Percentiles rank a stretch among this genome's conserved stretches.
phyloP scores from a whole-genome alignment of 2,888 invertebrate species.

The Muscina levida region DNA sequence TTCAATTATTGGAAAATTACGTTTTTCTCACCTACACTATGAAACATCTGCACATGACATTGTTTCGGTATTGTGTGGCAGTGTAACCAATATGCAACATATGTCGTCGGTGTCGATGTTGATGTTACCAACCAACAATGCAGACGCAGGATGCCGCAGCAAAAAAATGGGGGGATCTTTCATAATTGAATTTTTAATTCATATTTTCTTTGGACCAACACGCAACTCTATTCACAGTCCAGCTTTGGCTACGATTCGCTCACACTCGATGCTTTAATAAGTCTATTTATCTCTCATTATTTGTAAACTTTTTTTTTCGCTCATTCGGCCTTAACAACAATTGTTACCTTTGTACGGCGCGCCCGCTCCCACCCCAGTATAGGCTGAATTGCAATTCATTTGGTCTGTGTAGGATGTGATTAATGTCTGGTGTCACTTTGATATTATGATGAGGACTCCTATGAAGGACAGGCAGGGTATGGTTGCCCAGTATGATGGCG shows the following conservation, averaged over 20 bases:
- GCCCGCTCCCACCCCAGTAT: too few species aligned
- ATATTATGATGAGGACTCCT: conserved; percentile 13
- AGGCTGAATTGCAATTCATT: conserved; percentile 35
- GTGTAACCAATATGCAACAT: conserved; percentile 32
- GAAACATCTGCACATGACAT: not conserved
- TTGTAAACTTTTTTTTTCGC: conserved; percentile 11
- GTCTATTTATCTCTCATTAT: conserved; percentile 49
- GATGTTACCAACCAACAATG: not conserved
- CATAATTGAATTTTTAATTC: conserved; percentile 58
- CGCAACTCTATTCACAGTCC: not conserved
- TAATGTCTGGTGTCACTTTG: conserved; percentile 50
- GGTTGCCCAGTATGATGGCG: not conserved
- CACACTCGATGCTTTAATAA: conserved; percentile 18
- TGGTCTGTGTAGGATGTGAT: conserved; percentile 26
- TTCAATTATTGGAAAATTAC: conserved; percentile 63
- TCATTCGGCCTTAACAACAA: not conserved
- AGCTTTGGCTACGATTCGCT: not conserved
- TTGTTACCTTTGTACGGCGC: too few species aligned
- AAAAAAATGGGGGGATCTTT: not conserved
- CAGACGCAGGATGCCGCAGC: conserved; percentile 8
- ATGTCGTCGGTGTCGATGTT: conserved; percentile 28
- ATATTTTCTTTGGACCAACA: conserved; percentile 17
- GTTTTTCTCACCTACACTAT: conserved; percentile 17
- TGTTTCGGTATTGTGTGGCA: not conserved
- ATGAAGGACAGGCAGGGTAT: not conserved